Base-by-base conservation (phyloP, 2,113 vertebrate genomes). In the Amblyornis subalaris region DNA sequence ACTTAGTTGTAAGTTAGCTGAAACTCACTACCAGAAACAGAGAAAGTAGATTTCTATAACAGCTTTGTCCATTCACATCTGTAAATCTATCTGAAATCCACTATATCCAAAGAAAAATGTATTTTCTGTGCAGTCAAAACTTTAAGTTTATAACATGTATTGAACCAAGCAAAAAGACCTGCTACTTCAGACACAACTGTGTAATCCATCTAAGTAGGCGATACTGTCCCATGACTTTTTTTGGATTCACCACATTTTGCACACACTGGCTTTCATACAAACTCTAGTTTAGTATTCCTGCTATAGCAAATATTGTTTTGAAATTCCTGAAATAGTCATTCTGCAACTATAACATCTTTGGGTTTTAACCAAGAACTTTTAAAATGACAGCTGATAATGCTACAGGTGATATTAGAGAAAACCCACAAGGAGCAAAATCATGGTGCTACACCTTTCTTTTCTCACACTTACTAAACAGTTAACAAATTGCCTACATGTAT, bases 361-460 rank as follows among this genome's bases (percentile, higher is more conserved):
- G 21, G 42, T 69, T 69, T 97, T 96, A 97, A 96, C 69, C 58
- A 96, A 94, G 76, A 94, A 76, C 54, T 93, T 97, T 81, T 85
- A 83, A 88, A 96, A 73, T 79, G 70, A 94, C 91, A 97, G 82
- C n/a, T 90, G 93, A 96, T 92, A 97, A 96, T 67, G 72, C 95
- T 85, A 91, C 89, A 94, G 91, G 75, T 97, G 94, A 67, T 93
- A 92, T 66, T 94, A 94, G 71, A 95, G 75, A 96, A 94, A 93
- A 97, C 77, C 4, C 53, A 71, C 4, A 47, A 55, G 80, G 83
- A 96, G 50, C 53, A 74, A 93, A 38, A 10, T 85, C 83, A 89
- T 5, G 45, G 69, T 57, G 50, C 70, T 88, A 57, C 61, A 87
- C 18, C 12, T 48, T 64, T 75, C 29, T n/a, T 51, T 91, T 44